These are phyloP conservation scores for Typhlichthys eigenmanni DNA, from an alignment of 2,797 vertebrate species.

Conservation along the genomic window DNA sequence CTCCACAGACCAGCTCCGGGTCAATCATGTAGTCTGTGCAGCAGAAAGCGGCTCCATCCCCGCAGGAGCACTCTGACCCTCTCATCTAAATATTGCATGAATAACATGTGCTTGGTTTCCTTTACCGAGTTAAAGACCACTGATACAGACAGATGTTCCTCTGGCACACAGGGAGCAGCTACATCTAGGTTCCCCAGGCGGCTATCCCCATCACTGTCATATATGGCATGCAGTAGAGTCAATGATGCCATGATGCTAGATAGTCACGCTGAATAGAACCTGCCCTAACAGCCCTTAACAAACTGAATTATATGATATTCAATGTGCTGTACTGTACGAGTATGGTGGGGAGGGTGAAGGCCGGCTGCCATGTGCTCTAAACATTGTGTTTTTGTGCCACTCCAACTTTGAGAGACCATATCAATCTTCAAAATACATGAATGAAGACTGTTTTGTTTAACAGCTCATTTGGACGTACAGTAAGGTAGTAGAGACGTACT, in stretches of 20 bases:
- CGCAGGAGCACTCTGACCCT: constrained; percentile 67
- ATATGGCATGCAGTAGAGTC: constrained; percentile 22
- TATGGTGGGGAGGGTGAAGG: too few relatives aligned
- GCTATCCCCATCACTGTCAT: constrained; percentile 25
- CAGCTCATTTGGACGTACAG: too few relatives aligned
- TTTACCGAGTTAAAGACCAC: constrained; percentile 62
- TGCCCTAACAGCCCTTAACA: constrained; percentile 9
- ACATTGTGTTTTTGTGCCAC: too few relatives aligned
- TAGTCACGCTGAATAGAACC: constrained; percentile 18
- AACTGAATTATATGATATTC: too few relatives aligned
- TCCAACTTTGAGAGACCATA: too few relatives aligned
- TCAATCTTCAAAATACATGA: too few relatives aligned
- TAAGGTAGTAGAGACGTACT: constrained; percentile 25
- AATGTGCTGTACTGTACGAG: too few relatives aligned
- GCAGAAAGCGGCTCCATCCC: constrained; percentile 55
- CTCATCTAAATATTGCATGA: constrained; percentile 79
- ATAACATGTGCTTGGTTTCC: constrained; percentile 71
- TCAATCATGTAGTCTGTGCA: constrained; percentile 53
- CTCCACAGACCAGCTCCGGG: constrained; percentile 45
- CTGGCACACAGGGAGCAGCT: constrained; percentile 55
- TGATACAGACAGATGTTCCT: constrained; percentile 73
- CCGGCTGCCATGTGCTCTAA: too few relatives aligned
- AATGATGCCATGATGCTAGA: constrained; percentile 13
- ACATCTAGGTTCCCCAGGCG: constrained; percentile 55
- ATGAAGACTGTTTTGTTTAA: too few relatives aligned